These are phyloP conservation scores for Trisateles emortualis DNA, from an alignment of 2,888 invertebrate species.

Conservation along the genomic window DNA sequence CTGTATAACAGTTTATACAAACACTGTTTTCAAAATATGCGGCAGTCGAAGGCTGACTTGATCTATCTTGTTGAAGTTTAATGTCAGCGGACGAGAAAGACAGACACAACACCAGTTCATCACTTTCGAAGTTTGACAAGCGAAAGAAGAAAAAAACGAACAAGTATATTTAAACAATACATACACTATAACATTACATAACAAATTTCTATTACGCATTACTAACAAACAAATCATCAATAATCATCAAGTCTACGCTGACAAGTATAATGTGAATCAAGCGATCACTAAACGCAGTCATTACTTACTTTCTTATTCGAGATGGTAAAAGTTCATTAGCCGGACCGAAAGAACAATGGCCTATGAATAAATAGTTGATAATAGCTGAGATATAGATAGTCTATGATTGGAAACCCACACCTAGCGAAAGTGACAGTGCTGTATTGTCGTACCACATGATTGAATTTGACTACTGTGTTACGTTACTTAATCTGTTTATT, in stretches of 20 bases:
- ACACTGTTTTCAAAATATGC: no score
- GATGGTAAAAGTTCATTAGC: constrained; percentile 75
- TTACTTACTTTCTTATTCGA: constrained; percentile 68
- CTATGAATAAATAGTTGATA: constrained; percentile 53
- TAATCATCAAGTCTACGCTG: constrained; percentile 49
- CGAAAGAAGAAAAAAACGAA: not conserved
- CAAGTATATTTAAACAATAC: constrained; percentile 4
- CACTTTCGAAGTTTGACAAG: not conserved
- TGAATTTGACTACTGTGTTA: constrained; percentile 66
- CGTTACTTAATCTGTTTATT: constrained; percentile 46
- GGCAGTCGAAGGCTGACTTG: no score
- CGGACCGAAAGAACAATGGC: constrained; percentile 68
- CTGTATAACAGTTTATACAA: no score
- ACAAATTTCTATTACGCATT: constrained; percentile 15
- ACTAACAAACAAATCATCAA: constrained; percentile 42
- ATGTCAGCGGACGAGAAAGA: no score
- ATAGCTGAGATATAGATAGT: constrained; percentile 40
- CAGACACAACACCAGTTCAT: not conserved
- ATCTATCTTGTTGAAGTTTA: no score
- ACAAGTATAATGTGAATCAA: constrained; percentile 60
- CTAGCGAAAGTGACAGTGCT: constrained; percentile 71
- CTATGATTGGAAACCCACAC: constrained; percentile 69
- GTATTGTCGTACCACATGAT: constrained; percentile 62
- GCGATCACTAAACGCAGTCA: constrained; percentile 65
- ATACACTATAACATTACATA: constrained; percentile 14